Evolutionary conservation across 2,888 invertebrate genomes (phyloP).

Genomic region (Drosophila mimica): DNA sequence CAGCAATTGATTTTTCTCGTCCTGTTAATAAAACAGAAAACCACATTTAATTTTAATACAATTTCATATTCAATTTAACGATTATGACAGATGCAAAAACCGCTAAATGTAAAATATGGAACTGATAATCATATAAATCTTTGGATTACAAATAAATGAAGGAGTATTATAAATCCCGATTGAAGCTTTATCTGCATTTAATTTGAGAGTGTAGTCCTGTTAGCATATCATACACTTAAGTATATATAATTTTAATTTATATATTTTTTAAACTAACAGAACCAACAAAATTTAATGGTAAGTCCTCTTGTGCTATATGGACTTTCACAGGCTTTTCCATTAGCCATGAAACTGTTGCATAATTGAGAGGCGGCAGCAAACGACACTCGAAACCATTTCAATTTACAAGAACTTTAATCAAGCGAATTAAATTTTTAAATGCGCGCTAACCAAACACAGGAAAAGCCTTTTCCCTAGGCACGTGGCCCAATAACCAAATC

Average conservation of each 20-base stretch:
- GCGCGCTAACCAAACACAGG: constrained; percentile 18
- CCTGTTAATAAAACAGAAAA: constrained; percentile 86
- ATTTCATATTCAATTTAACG: constrained; percentile 20
- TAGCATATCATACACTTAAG: neutral
- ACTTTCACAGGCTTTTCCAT: constrained; percentile 32
- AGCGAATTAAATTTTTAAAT: constrained; percentile 58
- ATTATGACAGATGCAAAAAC: neutral
- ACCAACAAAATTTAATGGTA: neutral
- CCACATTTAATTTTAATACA: constrained; percentile 5
- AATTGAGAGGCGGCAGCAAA: constrained; percentile 35
- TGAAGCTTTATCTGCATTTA: neutral
- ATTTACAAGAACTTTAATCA: constrained; percentile 60
- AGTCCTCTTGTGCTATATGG: constrained; percentile 14
- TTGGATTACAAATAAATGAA: neutral
- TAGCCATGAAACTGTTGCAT: constrained; percentile 39
- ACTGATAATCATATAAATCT: neutral
- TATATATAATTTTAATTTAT: neutral
- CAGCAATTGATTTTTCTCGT: constrained; percentile 97
- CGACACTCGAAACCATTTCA: constrained; percentile 32
- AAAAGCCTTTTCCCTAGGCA: constrained; percentile 43
- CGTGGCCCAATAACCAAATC: constrained; percentile 68
- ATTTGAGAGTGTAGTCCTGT: neutral
- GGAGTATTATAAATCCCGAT: neutral
- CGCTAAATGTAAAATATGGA: neutral
- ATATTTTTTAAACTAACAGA: too few relatives aligned